Evolutionary conservation across 2,113 vertebrate species (phyloP), one percentile per base, ranked within the genome.

Genomic region (Labrus mixtus): DNA sequence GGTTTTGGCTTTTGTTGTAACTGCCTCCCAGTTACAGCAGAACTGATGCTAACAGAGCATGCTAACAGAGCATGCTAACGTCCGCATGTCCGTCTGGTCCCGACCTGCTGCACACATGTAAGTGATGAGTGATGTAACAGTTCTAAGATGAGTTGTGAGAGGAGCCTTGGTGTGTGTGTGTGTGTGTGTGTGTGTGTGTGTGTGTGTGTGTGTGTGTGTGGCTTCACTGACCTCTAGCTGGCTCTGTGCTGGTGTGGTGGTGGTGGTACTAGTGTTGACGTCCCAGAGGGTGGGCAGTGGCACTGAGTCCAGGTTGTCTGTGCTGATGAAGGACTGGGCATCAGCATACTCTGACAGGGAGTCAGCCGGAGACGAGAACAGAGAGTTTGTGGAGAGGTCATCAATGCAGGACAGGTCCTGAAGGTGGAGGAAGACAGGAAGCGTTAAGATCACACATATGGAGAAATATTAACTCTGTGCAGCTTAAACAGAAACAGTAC

Each of bases 241-340:
- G 94, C 83, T 93, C 46, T 95, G 93, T 71, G 95, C 85, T 1
- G 96, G 87, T 0, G 90, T 76, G 78, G 81, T 82, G 71, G 81
- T 83, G 74, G 85, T 82, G 73, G 83, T 88, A 76, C 81, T 92
- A 84, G 95, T 96, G 92, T 83, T 97, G 72, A 98, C 72, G 8
- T 99, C 98, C 97, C 97, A 98, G 69, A 99, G 82, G 1, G 96
- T 98, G 78, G 96, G 97, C 83, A 97, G 96, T 0, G 96, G 97
- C 83, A 97, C 96, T 0, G 94, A 91, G 84, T 54, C 94, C 89
- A 97, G 93, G 82, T 92, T 95, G 55, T 96, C 95, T 0, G 93
- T 89, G 3, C 89, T 85, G 84, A 95, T 88, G 91, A 96, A 96
- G 48, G 96, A 94, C 17, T 96, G 92, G 0, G 95, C 80, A 76